Percentiles rank a stretch among this genome's conserved stretches.
Evolutionary conservation across 1,140 invertebrate species (phyloP).

Genomic region (Heliconius eleuchia): DNA sequence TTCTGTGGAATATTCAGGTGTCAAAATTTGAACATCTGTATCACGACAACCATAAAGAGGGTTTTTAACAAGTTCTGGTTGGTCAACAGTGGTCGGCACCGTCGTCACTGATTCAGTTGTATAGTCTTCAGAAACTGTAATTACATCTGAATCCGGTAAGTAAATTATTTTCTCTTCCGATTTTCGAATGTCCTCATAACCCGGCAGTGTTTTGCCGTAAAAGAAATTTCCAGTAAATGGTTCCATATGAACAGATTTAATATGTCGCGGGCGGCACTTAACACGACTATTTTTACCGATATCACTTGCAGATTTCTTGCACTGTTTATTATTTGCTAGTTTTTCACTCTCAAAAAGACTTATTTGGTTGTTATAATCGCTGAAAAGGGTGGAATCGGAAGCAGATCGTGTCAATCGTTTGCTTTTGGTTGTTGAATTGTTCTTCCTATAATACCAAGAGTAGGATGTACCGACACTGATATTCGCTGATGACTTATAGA

Average conservation of each 20-base stretch:
- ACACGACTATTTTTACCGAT: constrained; percentile 59
- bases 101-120: constrained; percentile 61
- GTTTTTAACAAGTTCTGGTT: constrained; percentile 67
- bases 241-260: constrained; percentile 68
- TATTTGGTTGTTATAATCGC: constrained; percentile 79
- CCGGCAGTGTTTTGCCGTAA: constrained; percentile 71
- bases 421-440: constrained; percentile 63
- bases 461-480: constrained; percentile 76
- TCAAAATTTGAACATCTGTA: constrained; percentile 56
- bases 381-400: constrained; percentile 80
- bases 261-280: constrained; percentile 60
- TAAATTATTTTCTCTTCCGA: constrained; percentile 71
- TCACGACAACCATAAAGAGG: constrained; percentile 68
- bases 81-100: constrained; percentile 61
- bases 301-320: constrained; percentile 67
- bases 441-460: constrained; percentile 79
- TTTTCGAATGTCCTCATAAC: constrained; percentile 61
- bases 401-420: constrained; percentile 60
- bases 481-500: constrained; percentile 80
- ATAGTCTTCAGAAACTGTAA: constrained; percentile 65
- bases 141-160: constrained; percentile 69
- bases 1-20: constrained; percentile 56
- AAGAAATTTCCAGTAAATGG: constrained; percentile 75
- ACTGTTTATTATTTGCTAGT: constrained; percentile 53
- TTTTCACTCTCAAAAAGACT: constrained; percentile 73